These are phyloP conservation scores for Microcebus lehilahytsara DNA, from an alignment of 2,113 vertebrate genomes.

Conservation along the genomic window DNA sequence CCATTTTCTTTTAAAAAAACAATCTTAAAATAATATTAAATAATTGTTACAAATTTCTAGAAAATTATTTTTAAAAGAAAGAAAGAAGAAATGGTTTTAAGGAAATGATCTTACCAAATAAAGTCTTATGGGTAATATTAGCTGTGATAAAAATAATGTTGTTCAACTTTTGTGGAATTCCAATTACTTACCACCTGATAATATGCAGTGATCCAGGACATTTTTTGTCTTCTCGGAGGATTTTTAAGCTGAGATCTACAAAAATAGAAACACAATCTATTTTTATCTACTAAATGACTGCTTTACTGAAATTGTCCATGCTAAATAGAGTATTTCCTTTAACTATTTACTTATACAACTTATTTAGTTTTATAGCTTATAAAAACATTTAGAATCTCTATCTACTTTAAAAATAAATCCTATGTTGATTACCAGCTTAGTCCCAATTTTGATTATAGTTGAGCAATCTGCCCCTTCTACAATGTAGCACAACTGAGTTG, in stretches of 20 bases:
- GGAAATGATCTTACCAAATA: constrained; percentile 52
- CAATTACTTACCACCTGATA: constrained; percentile 86
- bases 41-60: constrained; percentile 53
- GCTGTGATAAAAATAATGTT: constrained; percentile 39
- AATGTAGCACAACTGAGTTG: not conserved
- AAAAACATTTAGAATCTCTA: constrained; percentile 46
- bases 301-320: constrained; percentile 32
- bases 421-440: not conserved
- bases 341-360: constrained; percentile 32
- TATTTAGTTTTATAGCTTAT: constrained; percentile 35
- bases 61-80: not conserved
- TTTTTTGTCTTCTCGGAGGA: constrained; percentile 86
- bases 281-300: constrained; percentile 21
- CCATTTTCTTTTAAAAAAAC: constrained; percentile 43
- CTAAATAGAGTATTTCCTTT: constrained; percentile 43
- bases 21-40: constrained; percentile 67
- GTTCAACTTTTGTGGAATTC: constrained; percentile 66
- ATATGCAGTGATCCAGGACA: constrained; percentile 84
- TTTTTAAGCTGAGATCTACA: constrained; percentile 85
- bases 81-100: constrained; percentile 4
- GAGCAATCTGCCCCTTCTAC: not conserved
- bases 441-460: not conserved
- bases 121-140: constrained; percentile 51
- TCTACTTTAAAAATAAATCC: constrained; percentile 33
- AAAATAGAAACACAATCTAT: constrained; percentile 72